A percentile compares a stretch with the other conserved stretches of the same genome.
Conservation (phyloP, 1,140 invertebrate genomes). For the Ceratitis capitata region DNA sequence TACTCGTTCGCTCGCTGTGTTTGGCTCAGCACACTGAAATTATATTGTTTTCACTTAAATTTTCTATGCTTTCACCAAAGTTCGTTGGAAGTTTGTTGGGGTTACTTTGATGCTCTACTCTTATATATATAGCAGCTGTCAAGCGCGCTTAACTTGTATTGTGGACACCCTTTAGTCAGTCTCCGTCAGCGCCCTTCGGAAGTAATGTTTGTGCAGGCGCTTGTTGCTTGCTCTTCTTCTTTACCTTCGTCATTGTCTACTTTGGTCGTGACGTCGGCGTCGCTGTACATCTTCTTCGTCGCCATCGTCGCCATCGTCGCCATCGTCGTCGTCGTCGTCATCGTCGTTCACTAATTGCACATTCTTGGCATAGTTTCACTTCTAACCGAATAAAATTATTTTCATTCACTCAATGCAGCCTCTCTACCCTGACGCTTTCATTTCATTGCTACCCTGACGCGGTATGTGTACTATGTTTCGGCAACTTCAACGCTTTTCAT, state of each 20-base stretch:
- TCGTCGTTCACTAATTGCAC: constrained; percentile 81
- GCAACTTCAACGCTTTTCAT: constrained; percentile 1
- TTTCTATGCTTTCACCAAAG: constrained; percentile 15
- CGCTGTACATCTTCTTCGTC: too few relatives aligned
- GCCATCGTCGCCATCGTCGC: background rate
- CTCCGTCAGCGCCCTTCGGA: background rate
- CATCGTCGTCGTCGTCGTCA: background rate
- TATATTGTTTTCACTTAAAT: constrained; percentile 28
- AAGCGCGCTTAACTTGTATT: background rate
- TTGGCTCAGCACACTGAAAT: background rate
- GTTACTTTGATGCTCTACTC: background rate
- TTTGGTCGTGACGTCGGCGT: background rate
- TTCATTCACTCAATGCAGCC: constrained; percentile 44
- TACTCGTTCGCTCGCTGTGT: background rate
- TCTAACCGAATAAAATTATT: constrained; percentile 60
- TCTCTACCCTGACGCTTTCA: background rate
- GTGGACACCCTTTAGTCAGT: background rate
- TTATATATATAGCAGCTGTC: background rate
- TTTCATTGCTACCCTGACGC: background rate
- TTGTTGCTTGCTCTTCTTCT: background rate
- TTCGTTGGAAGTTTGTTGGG: background rate
- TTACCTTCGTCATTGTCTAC: background rate
- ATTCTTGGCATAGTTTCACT: constrained; percentile 87
- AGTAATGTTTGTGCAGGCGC: background rate
- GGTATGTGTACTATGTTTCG: background rate